phyloP scores from a whole-genome alignment of 2,888 invertebrate genomes.

The Synergus itoensis region DNA sequence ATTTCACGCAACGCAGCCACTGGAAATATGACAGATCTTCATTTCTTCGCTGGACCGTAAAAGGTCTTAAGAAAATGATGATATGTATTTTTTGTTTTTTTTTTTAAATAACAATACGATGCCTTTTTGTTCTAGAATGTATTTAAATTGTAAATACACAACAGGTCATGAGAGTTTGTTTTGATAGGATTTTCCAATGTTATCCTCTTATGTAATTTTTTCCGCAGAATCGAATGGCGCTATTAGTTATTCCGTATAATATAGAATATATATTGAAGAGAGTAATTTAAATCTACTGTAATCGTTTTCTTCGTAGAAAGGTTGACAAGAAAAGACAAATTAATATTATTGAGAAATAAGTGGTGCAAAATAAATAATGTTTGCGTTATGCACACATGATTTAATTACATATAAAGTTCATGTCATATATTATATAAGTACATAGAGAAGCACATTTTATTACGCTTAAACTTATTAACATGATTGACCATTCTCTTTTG shows the following conservation, averaged over 20 bases:
- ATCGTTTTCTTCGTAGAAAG: neutral
- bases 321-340: slow-evolving; percentile 13
- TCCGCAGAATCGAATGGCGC: no score
- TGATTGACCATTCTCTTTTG: no score
- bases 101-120: neutral
- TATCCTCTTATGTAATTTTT: no score
- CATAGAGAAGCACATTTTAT: neutral
- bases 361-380: neutral
- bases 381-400: neutral
- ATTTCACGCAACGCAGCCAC: slow-evolving; percentile 43
- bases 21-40: slow-evolving; percentile 38
- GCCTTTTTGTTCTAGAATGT: neutral
- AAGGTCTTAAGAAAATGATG: neutral
- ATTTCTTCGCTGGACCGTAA: neutral
- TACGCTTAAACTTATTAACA: neutral
- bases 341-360: slow-evolving; percentile 5
- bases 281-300: neutral
- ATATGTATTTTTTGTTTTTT: neutral
- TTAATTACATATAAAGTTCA: neutral
- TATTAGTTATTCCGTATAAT: no score
- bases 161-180: no score
- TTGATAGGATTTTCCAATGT: no score
- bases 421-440: neutral
- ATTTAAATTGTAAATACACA: no score
- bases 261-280: no score